These are phyloP conservation scores for Formica exsecta DNA, from an alignment of 1,140 invertebrate genomes.

Conservation along the genomic window DNA sequence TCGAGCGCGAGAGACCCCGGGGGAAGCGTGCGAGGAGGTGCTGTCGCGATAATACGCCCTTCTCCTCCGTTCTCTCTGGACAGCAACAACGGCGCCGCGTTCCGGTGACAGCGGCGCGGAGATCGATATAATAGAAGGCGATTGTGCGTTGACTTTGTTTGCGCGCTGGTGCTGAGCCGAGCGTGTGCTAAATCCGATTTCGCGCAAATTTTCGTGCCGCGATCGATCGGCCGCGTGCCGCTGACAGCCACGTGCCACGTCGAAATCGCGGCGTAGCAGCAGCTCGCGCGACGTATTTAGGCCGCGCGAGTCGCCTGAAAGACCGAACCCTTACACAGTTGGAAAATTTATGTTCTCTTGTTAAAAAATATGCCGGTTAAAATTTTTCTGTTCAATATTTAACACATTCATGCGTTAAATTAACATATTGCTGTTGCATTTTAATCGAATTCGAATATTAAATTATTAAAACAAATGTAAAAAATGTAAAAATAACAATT, in stretches of 20 bases:
- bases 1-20: constrained; percentile 6
- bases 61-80: constrained; percentile 10
- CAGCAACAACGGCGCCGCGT: constrained; percentile 28
- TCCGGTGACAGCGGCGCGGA: constrained; percentile 35
- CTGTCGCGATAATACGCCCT: constrained; percentile 50
- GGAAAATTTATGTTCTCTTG: no score
- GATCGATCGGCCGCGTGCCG: constrained; percentile 59
- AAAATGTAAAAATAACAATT: no score
- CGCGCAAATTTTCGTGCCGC: constrained; percentile 56
- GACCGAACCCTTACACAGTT: constrained; percentile 1
- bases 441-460: no score
- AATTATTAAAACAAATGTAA: no score
- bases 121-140: constrained; percentile 60
- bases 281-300: constrained; percentile 40
- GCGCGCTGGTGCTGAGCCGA: constrained; percentile 21
- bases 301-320: background rate
- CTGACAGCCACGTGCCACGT: constrained; percentile 63
- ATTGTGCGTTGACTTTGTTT: constrained; percentile 61
- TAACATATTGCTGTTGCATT: no score
- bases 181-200: constrained; percentile 47
- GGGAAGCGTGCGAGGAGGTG: constrained; percentile 32
- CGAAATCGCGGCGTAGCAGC: constrained; percentile 41
- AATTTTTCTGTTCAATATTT: no score
- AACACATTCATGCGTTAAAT: no score
- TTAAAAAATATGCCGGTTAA: no score